phyloP scores from a whole-genome alignment of 1,140 invertebrate genomes.

The Saccostrea cuccullata region DNA sequence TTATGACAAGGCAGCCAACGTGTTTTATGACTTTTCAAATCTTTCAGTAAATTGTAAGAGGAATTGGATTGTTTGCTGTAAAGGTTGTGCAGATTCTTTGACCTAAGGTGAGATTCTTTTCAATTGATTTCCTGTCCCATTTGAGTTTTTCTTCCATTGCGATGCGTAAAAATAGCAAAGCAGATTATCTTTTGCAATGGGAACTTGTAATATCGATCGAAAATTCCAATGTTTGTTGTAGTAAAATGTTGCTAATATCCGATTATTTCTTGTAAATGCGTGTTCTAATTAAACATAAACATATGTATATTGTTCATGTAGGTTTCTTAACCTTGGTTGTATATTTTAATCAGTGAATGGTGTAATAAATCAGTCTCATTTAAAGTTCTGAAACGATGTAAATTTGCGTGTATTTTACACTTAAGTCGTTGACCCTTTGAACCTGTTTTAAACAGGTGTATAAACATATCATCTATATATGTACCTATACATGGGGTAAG shows the following conservation, averaged over 20 bases:
- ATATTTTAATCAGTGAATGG: not conserved
- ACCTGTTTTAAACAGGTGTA: constrained; percentile 10
- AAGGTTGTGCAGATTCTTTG: not conserved
- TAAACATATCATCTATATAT: not conserved
- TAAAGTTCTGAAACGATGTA: not conserved
- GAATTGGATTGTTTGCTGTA: not conserved
- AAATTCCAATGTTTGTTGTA: not conserved
- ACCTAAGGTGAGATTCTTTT: not conserved
- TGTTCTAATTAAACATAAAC: not conserved
- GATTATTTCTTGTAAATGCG: not conserved
- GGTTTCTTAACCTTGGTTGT: no score
- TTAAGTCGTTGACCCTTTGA: not conserved
- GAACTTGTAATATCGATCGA: not conserved
- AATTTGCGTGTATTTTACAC: not conserved
- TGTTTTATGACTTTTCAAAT: constrained; percentile 25
- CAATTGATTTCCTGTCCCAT: not conserved
- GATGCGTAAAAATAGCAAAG: constrained; percentile 13
- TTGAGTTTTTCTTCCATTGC: not conserved
- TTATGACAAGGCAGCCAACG: not conserved
- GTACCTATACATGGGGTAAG: not conserved
- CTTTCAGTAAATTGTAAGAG: not conserved
- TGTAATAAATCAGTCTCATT: no score
- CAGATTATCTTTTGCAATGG: constrained; percentile 5
- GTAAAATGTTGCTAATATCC: not conserved
- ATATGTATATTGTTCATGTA: not conserved